Base-by-base conservation (phyloP, 2,888 invertebrate genomes). In the Calliscelio sp. region DNA sequence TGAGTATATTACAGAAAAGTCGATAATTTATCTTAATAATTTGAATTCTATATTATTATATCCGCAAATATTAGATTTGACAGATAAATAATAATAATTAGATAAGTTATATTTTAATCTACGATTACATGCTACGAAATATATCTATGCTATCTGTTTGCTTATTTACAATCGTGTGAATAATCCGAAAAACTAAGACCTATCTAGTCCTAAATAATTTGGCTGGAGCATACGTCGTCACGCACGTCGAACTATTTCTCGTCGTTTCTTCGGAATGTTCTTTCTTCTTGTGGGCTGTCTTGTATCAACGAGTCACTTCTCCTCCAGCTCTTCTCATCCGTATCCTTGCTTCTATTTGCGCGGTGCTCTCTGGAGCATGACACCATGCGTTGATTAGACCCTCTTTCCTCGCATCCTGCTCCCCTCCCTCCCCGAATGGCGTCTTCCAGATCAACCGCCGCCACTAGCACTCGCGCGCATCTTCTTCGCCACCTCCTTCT, bases 301-400 rank as follows among this genome's bases (percentile, higher is more conserved):
- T 49, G 77, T 77, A 81, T 49, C 65, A 79, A 49, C 80, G 79
- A 66, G 68, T 83, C 79, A 55, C 55, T 68, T 73, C 80, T 66
- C 68, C 82, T 71, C 57, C 68, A 18, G 66, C 71, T 86, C 84
- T 78, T 86, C 68, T 80, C 81, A 61, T 74, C 81, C 74, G 74
- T 81, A 74, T 82, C 79, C 68, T 74, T 44, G 49, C 81, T 84
- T 79, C 84, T 77, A 81, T 86, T 85, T 85, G 85, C 66, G 86
- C 81, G 63, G 87, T 90, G 90, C 86, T 91, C 91, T 90, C 88
- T 89, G 90, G 89, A 91, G 91, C 92, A 91, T 92, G 90, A 92
- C 92, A 91, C 89, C 88, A 91, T 92, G 91, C 91, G 92, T 92
- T 93, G 93, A 93, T 93, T 93, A 93, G 92, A 90, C 91, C 86